Evolutionary conservation across 2,797 vertebrate genomes (phyloP).

Genomic region (Falco rusticolus): DNA sequence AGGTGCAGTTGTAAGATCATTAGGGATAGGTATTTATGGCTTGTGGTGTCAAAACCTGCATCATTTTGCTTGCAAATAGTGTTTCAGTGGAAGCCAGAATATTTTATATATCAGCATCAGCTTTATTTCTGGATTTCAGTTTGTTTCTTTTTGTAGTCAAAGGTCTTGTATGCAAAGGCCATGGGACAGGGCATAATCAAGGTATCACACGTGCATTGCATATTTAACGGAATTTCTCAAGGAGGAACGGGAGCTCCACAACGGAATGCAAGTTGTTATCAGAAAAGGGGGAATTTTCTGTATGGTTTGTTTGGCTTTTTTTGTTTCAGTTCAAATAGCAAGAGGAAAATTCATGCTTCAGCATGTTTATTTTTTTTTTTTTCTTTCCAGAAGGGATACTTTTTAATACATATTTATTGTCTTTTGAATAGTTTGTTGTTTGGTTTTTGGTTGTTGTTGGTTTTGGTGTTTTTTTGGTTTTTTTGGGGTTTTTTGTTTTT

Average conservation of each 20-base stretch:
- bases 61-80: background rate
- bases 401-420: background rate
- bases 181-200: background rate
- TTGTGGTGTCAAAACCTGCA: background rate
- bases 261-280: background rate
- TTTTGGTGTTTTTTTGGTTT: too few species aligned
- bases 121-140: background rate
- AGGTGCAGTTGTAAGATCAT: background rate
- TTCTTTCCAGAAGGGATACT: background rate
- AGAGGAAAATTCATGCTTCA: background rate
- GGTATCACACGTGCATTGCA: background rate
- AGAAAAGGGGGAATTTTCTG: background rate
- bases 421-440: background rate
- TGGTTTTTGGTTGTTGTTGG: too few species aligned
- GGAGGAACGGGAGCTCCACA: background rate
- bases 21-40: background rate
- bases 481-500: too few species aligned
- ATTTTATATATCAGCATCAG: background rate
- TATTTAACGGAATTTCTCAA: background rate
- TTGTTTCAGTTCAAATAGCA: background rate
- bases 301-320: background rate
- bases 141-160: background rate
- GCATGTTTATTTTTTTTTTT: background rate
- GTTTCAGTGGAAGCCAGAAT: background rate
- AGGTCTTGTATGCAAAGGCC: rapidly evolving